Percentiles rank a stretch among this genome's conserved stretches.
Evolutionary conservation across 2,113 vertebrate genomes (phyloP).

Genomic region (Tachysurus vachellii): DNA sequence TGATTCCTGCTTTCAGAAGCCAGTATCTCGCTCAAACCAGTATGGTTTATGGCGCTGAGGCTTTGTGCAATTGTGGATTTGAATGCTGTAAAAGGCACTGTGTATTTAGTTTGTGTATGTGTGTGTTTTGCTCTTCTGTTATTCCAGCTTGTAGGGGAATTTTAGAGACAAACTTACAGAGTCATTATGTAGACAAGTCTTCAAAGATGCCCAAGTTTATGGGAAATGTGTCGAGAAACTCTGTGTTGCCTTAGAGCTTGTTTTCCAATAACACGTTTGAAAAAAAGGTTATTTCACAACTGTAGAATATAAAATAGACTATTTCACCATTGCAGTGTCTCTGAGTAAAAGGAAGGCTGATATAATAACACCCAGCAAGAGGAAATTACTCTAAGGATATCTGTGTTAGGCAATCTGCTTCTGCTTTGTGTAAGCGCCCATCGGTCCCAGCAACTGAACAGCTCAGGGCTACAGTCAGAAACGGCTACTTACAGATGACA

Average conservation of each 20-base stretch:
- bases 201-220: background rate
- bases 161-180: background rate
- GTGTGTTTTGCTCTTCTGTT: background rate
- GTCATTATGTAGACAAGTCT: conserved; percentile 1
- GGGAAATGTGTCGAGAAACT: background rate
- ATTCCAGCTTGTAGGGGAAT: background rate
- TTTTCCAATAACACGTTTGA: background rate
- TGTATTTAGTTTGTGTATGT: background rate
- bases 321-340: background rate
- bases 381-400: conserved; percentile 27
- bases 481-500: conserved; percentile 11
- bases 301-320: background rate
- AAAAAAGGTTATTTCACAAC: background rate
- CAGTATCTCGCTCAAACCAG: background rate
- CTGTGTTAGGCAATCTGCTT: conserved; percentile 31
- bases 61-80: conserved; percentile 23
- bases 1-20: background rate
- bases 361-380: conserved; percentile 36
- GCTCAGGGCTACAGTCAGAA: conserved; percentile 18
- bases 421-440: conserved; percentile 25
- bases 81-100: background rate
- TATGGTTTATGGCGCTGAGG: conserved; percentile 3
- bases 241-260: background rate
- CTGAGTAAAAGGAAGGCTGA: background rate
- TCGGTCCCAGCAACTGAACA: conserved; percentile 31